These are phyloP conservation scores for Macrotis lagotis DNA, from an alignment of 2,113 vertebrate species.

Conservation along the genomic window DNA sequence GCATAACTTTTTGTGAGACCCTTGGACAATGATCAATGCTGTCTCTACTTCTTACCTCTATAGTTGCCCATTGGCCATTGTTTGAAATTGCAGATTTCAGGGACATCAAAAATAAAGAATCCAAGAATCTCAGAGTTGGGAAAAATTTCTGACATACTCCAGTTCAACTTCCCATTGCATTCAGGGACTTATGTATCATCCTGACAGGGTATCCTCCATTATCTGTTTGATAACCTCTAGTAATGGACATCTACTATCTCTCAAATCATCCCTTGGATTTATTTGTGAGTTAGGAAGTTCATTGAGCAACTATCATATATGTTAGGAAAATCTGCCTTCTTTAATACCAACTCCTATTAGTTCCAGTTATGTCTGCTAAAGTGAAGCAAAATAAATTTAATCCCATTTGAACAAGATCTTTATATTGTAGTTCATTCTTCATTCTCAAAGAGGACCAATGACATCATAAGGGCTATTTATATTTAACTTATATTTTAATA, in stretches of 20 bases:
- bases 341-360: not conserved
- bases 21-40: not conserved
- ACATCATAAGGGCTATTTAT: not conserved
- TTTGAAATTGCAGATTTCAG: not conserved
- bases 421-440: not conserved
- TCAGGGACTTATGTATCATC: not conserved
- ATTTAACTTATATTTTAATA: no score
- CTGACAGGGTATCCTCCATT: not conserved
- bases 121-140: not conserved
- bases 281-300: not conserved
- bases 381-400: not conserved
- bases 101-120: not conserved
- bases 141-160: not conserved
- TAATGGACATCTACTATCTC: not conserved
- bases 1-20: not conserved
- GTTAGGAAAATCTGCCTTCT: not conserved
- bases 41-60: not conserved
- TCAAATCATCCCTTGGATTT: not conserved
- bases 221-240: not conserved
- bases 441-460: no score
- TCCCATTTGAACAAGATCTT: not conserved
- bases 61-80: not conserved
- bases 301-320: not conserved
- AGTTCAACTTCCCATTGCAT: not conserved
- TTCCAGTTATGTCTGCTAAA: not conserved